A percentile compares a stretch with the other conserved stretches of the same genome.
phyloP scores from a whole-genome alignment of 2,113 vertebrate genomes.

The Cynoglossus semilaevis region DNA sequence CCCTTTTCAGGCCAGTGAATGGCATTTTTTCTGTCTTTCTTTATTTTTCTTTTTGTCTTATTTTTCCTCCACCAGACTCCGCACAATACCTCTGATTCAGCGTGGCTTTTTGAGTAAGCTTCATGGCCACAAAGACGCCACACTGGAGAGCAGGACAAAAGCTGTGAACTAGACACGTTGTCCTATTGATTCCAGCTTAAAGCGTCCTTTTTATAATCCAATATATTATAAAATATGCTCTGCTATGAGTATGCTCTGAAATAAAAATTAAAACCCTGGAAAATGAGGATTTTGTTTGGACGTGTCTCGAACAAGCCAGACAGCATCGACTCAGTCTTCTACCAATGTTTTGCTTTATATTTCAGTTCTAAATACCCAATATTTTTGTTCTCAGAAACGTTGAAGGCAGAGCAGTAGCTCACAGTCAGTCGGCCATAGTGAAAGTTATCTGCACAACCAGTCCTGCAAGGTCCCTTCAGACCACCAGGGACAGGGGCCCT shows the following conservation, averaged over 20 bases:
- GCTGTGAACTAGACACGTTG: slow-evolving; percentile 44
- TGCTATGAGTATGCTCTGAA: no score
- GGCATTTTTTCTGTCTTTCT: slow-evolving; percentile 57
- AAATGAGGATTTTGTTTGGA: no score
- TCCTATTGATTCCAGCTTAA: slow-evolving; percentile 32
- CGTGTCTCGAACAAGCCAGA: no score
- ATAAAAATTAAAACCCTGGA: no score
- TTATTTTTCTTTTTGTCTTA: slow-evolving; percentile 48
- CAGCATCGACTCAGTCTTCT: no score
- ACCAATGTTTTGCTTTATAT: no score
- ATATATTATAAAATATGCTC: no score
- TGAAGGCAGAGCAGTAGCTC: slow-evolving; percentile 78
- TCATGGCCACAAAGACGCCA: slow-evolving; percentile 40
- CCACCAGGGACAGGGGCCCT: slow-evolving; percentile 75
- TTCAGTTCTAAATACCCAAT: neutral
- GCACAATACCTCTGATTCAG: slow-evolving; percentile 56
- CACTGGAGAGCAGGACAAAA: slow-evolving; percentile 36
- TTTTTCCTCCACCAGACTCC: slow-evolving; percentile 28
- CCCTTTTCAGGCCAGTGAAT: slow-evolving; percentile 68
- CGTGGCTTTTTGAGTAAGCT: slow-evolving; percentile 39
- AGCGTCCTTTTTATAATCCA: slow-evolving; percentile 14
- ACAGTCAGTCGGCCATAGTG: slow-evolving; percentile 76
- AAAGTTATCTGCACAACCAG: slow-evolving; percentile 68
- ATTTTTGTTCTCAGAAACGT: slow-evolving; percentile 59
- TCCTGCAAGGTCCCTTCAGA: slow-evolving; percentile 59